phyloP scores from a whole-genome alignment of 2,113 vertebrate genomes.

The Panurus biarmicus region DNA sequence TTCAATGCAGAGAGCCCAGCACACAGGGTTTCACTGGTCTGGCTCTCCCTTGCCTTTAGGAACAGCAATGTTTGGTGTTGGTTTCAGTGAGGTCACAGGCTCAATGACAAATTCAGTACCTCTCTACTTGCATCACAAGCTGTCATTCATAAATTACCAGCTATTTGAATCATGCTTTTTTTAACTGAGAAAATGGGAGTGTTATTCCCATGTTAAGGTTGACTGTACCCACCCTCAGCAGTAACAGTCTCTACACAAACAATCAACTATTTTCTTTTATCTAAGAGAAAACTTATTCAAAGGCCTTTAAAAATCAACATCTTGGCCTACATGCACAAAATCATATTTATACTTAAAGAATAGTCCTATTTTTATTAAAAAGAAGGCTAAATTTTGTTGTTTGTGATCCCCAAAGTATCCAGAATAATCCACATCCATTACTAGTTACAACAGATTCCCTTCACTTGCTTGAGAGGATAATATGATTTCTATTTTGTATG shows the following conservation, averaged over 20 bases:
- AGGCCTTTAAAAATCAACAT: background rate
- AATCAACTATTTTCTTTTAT: background rate
- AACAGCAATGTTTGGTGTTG: background rate
- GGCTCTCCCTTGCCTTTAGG: background rate
- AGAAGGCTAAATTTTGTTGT: background rate
- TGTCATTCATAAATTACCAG: background rate
- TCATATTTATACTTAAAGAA: background rate
- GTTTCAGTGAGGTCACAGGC: background rate
- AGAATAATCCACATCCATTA: background rate
- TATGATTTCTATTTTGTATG: background rate
- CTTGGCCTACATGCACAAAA: background rate
- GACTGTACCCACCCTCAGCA: background rate
- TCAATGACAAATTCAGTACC: background rate
- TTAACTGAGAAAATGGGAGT: background rate
- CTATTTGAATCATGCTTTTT: background rate
- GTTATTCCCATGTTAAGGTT: background rate
- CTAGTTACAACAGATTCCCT: background rate
- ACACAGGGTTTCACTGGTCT: accelerated
- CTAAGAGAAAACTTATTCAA: background rate
- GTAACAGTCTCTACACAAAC: background rate
- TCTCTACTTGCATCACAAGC: background rate
- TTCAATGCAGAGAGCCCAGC: background rate
- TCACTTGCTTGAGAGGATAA: background rate
- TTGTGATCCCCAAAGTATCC: background rate
- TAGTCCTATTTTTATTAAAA: background rate